Percentiles rank a stretch among this genome's conserved stretches.
These are phyloP conservation scores for Halcyon smyrnensis DNA, from an alignment of 2,797 vertebrate genomes.

Conservation along the genomic window DNA sequence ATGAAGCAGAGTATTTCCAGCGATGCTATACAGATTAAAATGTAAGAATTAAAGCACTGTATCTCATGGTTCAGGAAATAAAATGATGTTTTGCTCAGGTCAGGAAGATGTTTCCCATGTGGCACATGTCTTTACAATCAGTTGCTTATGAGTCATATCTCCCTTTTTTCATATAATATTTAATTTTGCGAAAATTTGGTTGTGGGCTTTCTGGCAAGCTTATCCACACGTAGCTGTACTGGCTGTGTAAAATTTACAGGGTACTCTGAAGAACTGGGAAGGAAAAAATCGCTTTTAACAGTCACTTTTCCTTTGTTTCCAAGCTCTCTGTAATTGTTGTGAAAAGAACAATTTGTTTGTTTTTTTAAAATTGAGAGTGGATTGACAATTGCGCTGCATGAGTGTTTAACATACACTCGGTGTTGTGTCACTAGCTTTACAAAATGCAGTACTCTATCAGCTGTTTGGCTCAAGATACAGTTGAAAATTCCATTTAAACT, in stretches of 20 bases:
- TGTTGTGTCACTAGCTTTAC: neutral
- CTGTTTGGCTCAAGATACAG: neutral
- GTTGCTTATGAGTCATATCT: slow-evolving; percentile 11
- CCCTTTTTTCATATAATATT: neutral
- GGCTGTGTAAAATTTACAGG: neutral
- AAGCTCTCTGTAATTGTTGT: neutral
- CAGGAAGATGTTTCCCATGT: slow-evolving; percentile 8
- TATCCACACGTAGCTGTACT: neutral
- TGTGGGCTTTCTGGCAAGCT: neutral
- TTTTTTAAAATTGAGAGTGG: neutral
- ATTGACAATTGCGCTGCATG: neutral
- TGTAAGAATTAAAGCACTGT: neutral
- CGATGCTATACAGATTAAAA: neutral
- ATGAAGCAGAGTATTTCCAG: neutral
- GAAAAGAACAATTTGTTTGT: neutral
- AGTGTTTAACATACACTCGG: neutral
- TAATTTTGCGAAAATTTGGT: neutral
- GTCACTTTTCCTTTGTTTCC: neutral
- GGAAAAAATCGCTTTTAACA: neutral
- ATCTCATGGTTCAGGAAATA: slow-evolving; percentile 27
- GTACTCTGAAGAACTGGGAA: neutral
- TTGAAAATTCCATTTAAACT: neutral
- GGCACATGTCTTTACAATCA: neutral
- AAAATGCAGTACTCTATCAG: neutral
- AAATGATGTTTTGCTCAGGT: neutral